phyloP scores from a whole-genome alignment of 2,888 invertebrate species.

The Cyaniris semiargus region DNA sequence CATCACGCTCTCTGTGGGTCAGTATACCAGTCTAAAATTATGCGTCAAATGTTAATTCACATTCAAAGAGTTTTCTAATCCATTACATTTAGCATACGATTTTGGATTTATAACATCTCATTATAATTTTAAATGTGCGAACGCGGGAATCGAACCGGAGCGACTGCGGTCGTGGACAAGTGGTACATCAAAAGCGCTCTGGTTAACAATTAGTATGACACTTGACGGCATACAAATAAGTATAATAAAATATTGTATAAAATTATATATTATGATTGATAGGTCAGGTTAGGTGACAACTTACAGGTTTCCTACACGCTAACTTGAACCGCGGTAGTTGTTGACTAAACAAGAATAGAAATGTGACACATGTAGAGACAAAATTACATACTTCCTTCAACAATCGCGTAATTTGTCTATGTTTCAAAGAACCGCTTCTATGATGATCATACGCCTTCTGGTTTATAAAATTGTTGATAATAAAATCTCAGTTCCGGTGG shows the following conservation, averaged over 20 bases:
- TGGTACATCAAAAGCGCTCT: neutral
- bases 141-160: neutral
- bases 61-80: constrained; percentile 18
- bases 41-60: neutral
- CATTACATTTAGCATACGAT: constrained; percentile 1
- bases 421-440: neutral
- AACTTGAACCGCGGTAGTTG: neutral
- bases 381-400: neutral
- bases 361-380: neutral
- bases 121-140: neutral
- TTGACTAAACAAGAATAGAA: neutral
- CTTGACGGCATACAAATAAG: neutral
- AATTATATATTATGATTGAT: neutral
- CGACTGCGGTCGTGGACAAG: neutral
- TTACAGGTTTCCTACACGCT: neutral
- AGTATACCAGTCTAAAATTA: neutral
- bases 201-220: neutral
- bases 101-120: neutral
- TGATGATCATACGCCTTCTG: neutral
- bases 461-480: no score
- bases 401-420: neutral
- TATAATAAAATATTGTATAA: neutral
- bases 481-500: no score
- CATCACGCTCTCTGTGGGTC: neutral
- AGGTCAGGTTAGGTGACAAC: neutral